Base-by-base conservation (phyloP, 2,888 invertebrate genomes). In the Philonicus albiceps region DNA sequence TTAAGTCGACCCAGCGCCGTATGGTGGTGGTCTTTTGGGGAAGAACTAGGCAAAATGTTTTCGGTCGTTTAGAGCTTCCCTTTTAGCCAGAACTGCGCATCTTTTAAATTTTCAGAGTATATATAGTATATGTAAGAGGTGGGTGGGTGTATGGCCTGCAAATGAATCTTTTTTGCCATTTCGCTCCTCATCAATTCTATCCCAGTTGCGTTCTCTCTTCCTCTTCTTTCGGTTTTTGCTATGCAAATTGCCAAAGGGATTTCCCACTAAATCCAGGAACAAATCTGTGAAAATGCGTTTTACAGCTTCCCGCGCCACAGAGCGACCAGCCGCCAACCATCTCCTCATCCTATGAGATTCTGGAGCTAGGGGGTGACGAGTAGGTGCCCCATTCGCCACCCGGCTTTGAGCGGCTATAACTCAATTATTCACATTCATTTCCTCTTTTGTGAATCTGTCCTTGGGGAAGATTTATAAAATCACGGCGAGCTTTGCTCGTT, bases 271-370 rank as follows among this genome's bases (percentile, higher is more conserved):
- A 81, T 81, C 81, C 81, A 55, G 81, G 64, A 81, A 81, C 81
- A 81, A 81, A 81, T 81, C 81, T 81, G 81, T 81, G 81, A 81
- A 81, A 81, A 81, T 81, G 81, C 81, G 81, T 81, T 81, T 81
- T 81, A 78, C 78, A 49, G 49, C 43, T 76, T 43, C 7, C 76
- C 76, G 37, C 49, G 49, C 49, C 49, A 49, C 49, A 64, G 64
- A 27, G 64, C 64, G 64, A 27, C 64, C 64, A 27, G 64, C 64
- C 64, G 64, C 64, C 64, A 49, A 49, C 22, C 22, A 22, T 11
- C 64, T 0, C 22, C 64, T 3, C 64, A 7, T 27, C 8, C 64
- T 11, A 2, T 7, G 3, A 11, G 22, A 27, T 7, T 11, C 7
- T 27, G 11, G 64, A 27, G 64, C 22, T 64, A 2, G 64, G 64